Base-by-base conservation (phyloP, 1,140 invertebrate species). In the Drosophila ficusphila region DNA sequence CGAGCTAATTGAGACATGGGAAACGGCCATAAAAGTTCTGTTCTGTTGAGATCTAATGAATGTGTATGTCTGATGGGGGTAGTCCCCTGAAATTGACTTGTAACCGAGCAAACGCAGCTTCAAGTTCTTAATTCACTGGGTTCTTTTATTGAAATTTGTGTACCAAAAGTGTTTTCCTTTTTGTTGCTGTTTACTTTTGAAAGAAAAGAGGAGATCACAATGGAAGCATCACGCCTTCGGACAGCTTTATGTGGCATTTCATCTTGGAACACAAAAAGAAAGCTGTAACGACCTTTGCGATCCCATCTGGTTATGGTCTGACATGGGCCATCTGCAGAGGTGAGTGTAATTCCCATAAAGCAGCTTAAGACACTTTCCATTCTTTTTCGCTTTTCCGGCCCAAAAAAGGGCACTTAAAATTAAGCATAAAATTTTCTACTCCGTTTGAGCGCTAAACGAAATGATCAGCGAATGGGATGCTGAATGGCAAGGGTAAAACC, bases 331-430 rank as follows among this genome's bases (percentile, higher is more conserved):
- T 65, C 60, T 86, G 82, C 79, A 86, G 73, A 77, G 79, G 73
- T 67, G 60, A 39, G 42, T 61, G 69, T 89, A 88, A 88, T 88
- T 88, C 82, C 78, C 77, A 74, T 88, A 88, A 88, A 89, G 83
- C 83, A 81, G 83, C 82, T 88, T 88, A 88, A 68, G 77, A 78
- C 77, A 88, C 83, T 75, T 88, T 74, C 57, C 56, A 48, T 41
- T 61, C 53, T 57, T 51, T 69, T 73, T 34, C 57, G 58, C 70
- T 79, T 86, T 86, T 86, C 76, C 76, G 76, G 46, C 14, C 74
- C 52, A 70, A 47, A 76, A 81, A 83, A 61, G 56, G 38, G 60
- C 82, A 88, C 82, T 81, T 77, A 61, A 82, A 86, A 86, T 71
- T 60, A 71, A 61, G 60, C 74, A 75, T 42, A 60, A 64, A 61